Base-by-base conservation (phyloP, 2,113 vertebrate genomes). In the Rhizomys pruinosus region DNA sequence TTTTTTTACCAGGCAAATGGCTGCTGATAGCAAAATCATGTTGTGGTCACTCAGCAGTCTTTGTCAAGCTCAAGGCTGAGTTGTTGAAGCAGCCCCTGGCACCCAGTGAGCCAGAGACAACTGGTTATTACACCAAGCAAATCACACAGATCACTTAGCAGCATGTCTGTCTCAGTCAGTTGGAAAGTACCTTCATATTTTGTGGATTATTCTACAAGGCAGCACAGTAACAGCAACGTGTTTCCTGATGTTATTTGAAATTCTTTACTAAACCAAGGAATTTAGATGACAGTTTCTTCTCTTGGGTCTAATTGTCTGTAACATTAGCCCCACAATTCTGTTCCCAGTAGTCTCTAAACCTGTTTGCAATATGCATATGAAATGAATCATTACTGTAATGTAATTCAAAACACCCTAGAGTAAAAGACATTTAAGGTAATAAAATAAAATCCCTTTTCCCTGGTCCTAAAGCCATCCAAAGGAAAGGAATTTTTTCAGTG, bases 311-410 rank as follows among this genome's bases (percentile, higher is more conserved):
- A 97, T 97, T 98, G 97, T 98, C 98, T 97, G 96, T 96, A 98
- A 97, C 95, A 96, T 98, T 97, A 98, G 97, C 97, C 94, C 61
- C 94, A 91, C 95, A 94, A 97, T 98, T 89, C 97, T 98, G 91
- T 84, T 94, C 69, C 94, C 96, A 98, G 96, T 82, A 91, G 89
- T 97, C 96, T 96, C 97, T 96, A 97, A 96, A 97, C 97, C 97
- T 97, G 90, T 98, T 98, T 98, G 95, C 96, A 97, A 96, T 98
- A 97, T 97, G 97, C 97, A 98, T 97, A 98, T 98, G 97, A 98
- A 98, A 96, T 89, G 96, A 98, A 98, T 97, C 96, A 97, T 97
- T 98, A 97, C 97, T 96, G 95, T 98, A 98, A 98, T 98, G 97
- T 98, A 97, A 98, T 98, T 97, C 93, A 89, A 97, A 98, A 98